Conservation (phyloP, 1,140 invertebrate genomes). For the Rhizoglyphus robini region DNA sequence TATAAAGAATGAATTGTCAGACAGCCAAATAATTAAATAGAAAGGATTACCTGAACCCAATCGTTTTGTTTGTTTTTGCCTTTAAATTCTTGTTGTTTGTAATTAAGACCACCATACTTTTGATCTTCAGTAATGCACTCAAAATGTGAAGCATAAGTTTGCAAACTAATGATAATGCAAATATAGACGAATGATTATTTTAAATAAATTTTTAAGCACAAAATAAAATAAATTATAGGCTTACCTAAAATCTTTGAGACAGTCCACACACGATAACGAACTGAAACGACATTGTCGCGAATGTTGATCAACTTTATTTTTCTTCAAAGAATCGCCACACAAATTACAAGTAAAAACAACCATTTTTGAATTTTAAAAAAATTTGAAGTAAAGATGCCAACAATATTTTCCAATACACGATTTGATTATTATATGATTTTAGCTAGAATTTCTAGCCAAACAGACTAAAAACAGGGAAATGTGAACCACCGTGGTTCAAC, state of each 20-base stretch:
- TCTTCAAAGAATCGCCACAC: conserved; percentile 76
- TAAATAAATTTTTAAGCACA: neutral
- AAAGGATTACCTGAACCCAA: conserved; percentile 56
- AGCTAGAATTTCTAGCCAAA: no score
- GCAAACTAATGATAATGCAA: conserved; percentile 44
- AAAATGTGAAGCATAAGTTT: conserved; percentile 66
- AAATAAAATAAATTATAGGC: conserved; percentile 15
- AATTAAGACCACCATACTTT: conserved; percentile 72
- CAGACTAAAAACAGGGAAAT: no score
- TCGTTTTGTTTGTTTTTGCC: conserved; percentile 74
- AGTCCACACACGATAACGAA: conserved; percentile 69
- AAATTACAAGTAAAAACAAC: conserved; percentile 69
- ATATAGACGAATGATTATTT: conserved; percentile 29
- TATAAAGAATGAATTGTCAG: conserved; percentile 47
- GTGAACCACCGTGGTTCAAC: neutral
- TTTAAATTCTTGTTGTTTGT: conserved; percentile 62
- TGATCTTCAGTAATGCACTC: conserved; percentile 82
- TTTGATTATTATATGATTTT: no score
- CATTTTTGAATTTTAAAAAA: conserved; percentile 25
- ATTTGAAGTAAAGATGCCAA: no score
- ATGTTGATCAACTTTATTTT: conserved; percentile 80
- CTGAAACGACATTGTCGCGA: conserved; percentile 46
- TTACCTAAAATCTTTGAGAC: conserved; percentile 70
- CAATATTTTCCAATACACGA: no score
- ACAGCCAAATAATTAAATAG: conserved; percentile 23